Conservation (phyloP, 2,113 vertebrate species). For the Pachypanchax playfairii region DNA sequence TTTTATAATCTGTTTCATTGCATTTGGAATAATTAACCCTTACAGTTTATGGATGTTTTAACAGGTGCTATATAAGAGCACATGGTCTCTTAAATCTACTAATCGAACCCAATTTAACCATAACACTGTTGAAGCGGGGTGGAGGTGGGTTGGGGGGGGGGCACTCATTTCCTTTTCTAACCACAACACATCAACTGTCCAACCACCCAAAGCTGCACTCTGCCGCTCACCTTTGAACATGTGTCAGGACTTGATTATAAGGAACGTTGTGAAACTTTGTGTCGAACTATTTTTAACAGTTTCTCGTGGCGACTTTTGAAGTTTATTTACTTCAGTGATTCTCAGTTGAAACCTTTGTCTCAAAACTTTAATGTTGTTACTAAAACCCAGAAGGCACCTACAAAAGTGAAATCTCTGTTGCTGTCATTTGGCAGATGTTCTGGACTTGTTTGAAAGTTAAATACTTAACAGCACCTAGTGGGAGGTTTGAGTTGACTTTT, state of each 20-base stretch:
- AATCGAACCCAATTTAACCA: slow-evolving; percentile 61
- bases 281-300: slow-evolving; percentile 41
- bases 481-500: background rate
- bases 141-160: slow-evolving; percentile 59
- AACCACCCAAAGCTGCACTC: slow-evolving; percentile 15
- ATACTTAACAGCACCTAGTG: background rate
- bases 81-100: slow-evolving; percentile 57
- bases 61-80: slow-evolving; percentile 65
- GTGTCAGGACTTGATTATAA: slow-evolving; percentile 18
- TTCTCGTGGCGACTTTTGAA: slow-evolving; percentile 37
- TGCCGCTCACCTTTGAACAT: slow-evolving; percentile 37
- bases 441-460: background rate
- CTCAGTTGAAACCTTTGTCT: background rate
- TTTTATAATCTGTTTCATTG: slow-evolving; percentile 8
- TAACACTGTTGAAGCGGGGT: slow-evolving; percentile 59
- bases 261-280: slow-evolving; percentile 50
- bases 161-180: slow-evolving; percentile 59
- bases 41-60: slow-evolving; percentile 63
- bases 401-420: background rate
- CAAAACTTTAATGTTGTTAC: background rate
- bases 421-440: background rate
- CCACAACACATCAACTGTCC: slow-evolving; percentile 30
- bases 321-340: background rate
- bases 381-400: background rate
- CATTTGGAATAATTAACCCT: slow-evolving; percentile 50